Percentiles rank a stretch among this genome's conserved stretches.
Evolutionary conservation across 2,113 vertebrate genomes (phyloP).

Genomic region (Oncorhynchus nerka): DNA sequence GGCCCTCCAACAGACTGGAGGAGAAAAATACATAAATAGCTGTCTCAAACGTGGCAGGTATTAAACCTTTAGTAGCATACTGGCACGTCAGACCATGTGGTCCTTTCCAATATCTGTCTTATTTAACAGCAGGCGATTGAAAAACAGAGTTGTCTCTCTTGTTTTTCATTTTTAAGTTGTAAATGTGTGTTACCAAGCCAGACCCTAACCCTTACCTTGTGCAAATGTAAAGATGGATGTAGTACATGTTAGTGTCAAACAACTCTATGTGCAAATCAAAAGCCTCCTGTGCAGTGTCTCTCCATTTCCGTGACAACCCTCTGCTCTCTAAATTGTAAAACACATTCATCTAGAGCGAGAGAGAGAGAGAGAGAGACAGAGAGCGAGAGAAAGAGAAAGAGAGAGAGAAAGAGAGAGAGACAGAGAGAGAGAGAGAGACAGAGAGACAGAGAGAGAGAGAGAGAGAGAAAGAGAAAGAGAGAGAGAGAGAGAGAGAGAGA

Average conservation of each 20-base stretch:
- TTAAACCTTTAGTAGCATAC: neutral
- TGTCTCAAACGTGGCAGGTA: neutral
- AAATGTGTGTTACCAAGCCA: slow-evolving; percentile 1
- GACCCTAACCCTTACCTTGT: slow-evolving; percentile 71
- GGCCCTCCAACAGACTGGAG: slow-evolving; percentile 68
- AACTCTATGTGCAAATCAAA: slow-evolving; percentile 79
- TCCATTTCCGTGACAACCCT: slow-evolving; percentile 27
- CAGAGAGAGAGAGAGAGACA: too few relatives aligned
- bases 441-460: too few relatives aligned
- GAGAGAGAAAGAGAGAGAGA: neutral
- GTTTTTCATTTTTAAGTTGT: neutral
- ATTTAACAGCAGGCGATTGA: neutral
- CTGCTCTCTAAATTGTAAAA: slow-evolving; percentile 79
- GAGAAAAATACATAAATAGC: neutral
- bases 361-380: too few relatives aligned
- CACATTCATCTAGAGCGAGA: slow-evolving; percentile 76
- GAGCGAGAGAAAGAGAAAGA: too few relatives aligned
- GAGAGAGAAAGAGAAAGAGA: neutral
- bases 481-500: neutral
- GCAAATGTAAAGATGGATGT: slow-evolving; percentile 75
- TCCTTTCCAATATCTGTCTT: neutral
- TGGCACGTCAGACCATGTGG: too few relatives aligned
- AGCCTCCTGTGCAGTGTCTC: slow-evolving; percentile 60
- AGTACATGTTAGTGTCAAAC: slow-evolving; percentile 65
- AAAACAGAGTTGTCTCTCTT: neutral